Evolutionary conservation across 2,797 vertebrate genomes (phyloP).

Genomic region (Odontamblyopus lacepedii): DNA sequence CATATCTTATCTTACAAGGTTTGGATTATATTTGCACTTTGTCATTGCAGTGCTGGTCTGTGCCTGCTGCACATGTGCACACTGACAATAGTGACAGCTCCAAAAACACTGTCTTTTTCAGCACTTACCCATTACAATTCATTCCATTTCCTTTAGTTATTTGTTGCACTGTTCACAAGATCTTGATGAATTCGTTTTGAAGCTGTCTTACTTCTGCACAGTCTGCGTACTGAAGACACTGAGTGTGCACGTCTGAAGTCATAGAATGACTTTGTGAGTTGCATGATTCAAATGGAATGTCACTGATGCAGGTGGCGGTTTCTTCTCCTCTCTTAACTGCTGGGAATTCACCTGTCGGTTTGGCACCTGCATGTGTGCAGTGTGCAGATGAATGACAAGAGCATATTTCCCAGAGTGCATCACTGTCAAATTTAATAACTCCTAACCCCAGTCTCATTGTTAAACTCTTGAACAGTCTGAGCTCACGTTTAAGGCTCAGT

Average conservation of each 20-base stretch:
- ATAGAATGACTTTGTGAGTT: not conserved
- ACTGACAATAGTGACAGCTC: too few species aligned
- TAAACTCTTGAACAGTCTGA: not conserved
- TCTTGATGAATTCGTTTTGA: not conserved
- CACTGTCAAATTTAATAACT: conserved; percentile 9
- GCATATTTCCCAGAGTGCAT: conserved; percentile 36
- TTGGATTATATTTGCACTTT: too few species aligned
- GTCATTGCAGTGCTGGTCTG: too few species aligned
- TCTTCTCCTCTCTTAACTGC: not conserved
- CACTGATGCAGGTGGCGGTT: conserved; percentile 16
- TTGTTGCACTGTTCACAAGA: too few species aligned
- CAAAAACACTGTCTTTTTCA: too few species aligned
- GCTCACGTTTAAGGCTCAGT: not conserved
- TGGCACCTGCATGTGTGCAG: conserved; percentile 9
- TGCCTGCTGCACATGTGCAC: too few species aligned
- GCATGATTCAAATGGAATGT: conserved; percentile 20
- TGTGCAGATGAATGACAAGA: not conserved
- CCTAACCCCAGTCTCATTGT: not conserved
- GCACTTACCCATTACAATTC: too few species aligned
- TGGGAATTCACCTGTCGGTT: not conserved
- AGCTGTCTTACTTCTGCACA: not conserved
- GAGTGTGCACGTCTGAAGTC: not conserved
- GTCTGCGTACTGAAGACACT: not conserved
- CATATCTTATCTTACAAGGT: too few species aligned
- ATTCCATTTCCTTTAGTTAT: too few species aligned